Base-by-base conservation (phyloP, 92 coral and sea anemone genomes). In the Ricordea florida region DNA sequence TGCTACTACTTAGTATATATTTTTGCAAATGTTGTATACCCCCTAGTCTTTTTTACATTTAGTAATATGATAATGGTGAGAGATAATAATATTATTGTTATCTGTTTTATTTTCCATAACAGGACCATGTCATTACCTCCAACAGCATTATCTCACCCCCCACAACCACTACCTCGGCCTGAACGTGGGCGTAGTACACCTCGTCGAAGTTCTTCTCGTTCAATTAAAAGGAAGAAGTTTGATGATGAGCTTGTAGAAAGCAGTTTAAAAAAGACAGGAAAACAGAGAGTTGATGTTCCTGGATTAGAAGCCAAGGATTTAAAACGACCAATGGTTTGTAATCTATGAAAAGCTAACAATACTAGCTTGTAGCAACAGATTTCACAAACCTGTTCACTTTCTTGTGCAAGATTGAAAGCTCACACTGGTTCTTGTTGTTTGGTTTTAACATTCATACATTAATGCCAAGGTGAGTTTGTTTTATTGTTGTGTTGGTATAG, bases 221-320 rank as follows among this genome's bases (percentile, higher is more conserved):
- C 98, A 2, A 94, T 94, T 27, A 94, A 94, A 36, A 66, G 98
- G 51, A 94, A 94, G 72, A 94, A 94, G 81, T 94, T 94, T 94
- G 98, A 94, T 57, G 98, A 94, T 82, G 98, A 94, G 47, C 93
- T 94, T 66, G 98, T 94, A 22, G 98, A 94, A 64, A 94, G 98
- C 65, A 94, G 98, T 61, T 76, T 94, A 8, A 94, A 94, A 64
- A 94, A 94, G 72, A 83, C 88, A 0, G 86, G 93, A 3, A 87
- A 88, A 63, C 82, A 82, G 61, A 87, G 85, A 33, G 84, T 78
- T 26, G 97, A 91, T 21, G 64, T 76, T 16, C 72, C 79, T 11
- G 65, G 71, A 14, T 37, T 72, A 13, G 84, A 86, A 53, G n/a
- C n/a, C n/a, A 84, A 86, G 32, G 74, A 79, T 5, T 15, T 64